Evolutionary conservation across 2,113 vertebrate genomes (phyloP).

Genomic region (Mastomys coucha): DNA sequence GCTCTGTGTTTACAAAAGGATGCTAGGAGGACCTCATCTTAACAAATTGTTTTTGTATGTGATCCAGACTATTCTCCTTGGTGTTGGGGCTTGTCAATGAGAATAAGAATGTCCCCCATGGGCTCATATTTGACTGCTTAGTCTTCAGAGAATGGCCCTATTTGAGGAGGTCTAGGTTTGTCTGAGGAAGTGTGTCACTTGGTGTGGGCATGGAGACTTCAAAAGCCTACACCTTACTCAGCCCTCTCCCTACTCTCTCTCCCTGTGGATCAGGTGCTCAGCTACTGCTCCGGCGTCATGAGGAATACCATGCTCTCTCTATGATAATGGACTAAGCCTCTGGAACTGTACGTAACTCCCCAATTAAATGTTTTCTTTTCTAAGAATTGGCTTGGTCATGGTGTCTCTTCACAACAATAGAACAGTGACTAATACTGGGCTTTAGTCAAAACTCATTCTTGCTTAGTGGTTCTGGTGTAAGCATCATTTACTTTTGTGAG

Average conservation of each 20-base stretch:
- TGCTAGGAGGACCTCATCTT: neutral
- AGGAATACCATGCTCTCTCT: neutral
- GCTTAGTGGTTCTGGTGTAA: neutral
- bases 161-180: neutral
- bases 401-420: neutral
- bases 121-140: neutral
- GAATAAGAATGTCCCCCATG: neutral
- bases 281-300: neutral
- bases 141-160: neutral
- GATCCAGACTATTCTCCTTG: neutral
- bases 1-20: neutral
- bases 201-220: neutral
- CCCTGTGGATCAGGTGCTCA: neutral
- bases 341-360: neutral
- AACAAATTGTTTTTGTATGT: neutral
- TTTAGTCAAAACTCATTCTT: neutral
- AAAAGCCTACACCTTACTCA: neutral
- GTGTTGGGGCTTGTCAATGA: neutral
- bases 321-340: neutral
- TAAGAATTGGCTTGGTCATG: neutral
- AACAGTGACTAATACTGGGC: neutral
- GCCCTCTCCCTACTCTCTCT: rapidly evolving
- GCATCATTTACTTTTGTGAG: no score
- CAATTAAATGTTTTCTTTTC: neutral
- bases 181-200: neutral